Base-by-base conservation (phyloP, 1,140 invertebrate species). In the Drosophila oshimai region DNA sequence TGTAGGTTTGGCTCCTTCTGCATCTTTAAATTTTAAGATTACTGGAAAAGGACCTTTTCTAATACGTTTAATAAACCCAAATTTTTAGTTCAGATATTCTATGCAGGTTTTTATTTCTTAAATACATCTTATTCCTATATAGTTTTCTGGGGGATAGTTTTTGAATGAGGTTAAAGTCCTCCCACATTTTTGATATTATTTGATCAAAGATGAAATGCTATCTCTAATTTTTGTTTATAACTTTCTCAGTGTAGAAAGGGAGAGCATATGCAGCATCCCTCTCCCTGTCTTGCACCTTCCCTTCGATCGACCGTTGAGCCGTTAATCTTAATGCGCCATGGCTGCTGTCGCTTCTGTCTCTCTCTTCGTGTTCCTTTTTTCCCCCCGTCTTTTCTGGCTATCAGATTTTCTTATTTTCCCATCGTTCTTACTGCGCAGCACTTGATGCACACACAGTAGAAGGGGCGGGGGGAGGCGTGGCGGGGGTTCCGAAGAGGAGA, bases 321-420 rank as follows among this genome's bases (percentile, higher is more conserved):
- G 80, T 84, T 84, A 84, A 84, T 86, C 81, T 86, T 86, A 87
- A 86, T 86, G 72, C 75, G 80, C 75, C 81, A 33, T 84, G 80
- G 80, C 80, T 77, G 80, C 80, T 84, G 80, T 80, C 80, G 80
- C 80, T 86, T 84, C 80, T 84, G 80, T 83, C 71, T 80, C 60
- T 81, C 65, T 49, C 26, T 51, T 41, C 20, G 15, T 20, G 36
- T 45, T 60, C 36, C 58, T 58, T 60, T 17, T 37, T 28, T n/a
- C n/a, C n/a, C n/a, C 31, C 15, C 18, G 3, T 26, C 39, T 36
- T 58, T 31, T 29, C 62, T 68, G 53, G 75, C 74, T 86, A 86
- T 86, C 80, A 87, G 80, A 86, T 86, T 86, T 75, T 78, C 70
- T 84, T 58, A 45, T 68, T 84, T 84, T 67, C 67, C 78, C 79